A percentile compares a stretch with the other conserved stretches of the same genome.
Evolutionary conservation across 2,113 vertebrate genomes (phyloP).

Genomic region (Cathartes aura): DNA sequence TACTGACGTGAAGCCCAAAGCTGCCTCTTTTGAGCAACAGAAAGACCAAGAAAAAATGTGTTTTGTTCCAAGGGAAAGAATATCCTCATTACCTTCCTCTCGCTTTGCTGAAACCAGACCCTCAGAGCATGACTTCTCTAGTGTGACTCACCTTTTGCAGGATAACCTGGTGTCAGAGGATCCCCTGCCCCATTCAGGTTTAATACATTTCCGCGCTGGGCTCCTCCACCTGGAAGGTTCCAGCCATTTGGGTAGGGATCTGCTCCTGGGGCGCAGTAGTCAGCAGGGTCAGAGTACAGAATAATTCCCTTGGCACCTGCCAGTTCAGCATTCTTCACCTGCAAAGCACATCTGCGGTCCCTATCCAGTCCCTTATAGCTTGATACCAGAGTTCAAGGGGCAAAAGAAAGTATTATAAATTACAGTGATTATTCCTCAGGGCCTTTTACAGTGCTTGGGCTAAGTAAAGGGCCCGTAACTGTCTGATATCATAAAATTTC

Average conservation of each 20-base stretch:
- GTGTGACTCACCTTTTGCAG: conserved; percentile 87
- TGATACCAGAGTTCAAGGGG: background rate
- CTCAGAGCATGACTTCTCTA: background rate
- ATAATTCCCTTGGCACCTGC: conserved; percentile 90
- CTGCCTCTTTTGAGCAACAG: background rate
- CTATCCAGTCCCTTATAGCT: background rate
- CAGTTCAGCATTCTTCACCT: conserved; percentile 93
- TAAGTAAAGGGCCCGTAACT: background rate
- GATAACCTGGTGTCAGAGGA: conserved; percentile 95
- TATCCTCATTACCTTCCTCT: background rate
- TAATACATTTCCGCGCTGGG: conserved; percentile 92
- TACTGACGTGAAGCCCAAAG: background rate
- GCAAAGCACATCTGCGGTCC: conserved; percentile 2
- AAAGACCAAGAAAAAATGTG: background rate
- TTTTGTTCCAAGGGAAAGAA: background rate
- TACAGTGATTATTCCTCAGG: background rate
- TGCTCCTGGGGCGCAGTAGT: conserved; percentile 87
- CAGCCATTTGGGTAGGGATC: conserved; percentile 90
- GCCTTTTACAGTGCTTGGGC: background rate
- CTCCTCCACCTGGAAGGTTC: conserved; percentile 91
- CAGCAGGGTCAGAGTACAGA: conserved; percentile 93
- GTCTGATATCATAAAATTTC: background rate
- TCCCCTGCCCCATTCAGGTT: conserved; percentile 94
- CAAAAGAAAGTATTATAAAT: background rate
- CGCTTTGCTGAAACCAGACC: background rate